phyloP scores from a whole-genome alignment of 2,888 invertebrate genomes.

The Orchesella flavescens region DNA sequence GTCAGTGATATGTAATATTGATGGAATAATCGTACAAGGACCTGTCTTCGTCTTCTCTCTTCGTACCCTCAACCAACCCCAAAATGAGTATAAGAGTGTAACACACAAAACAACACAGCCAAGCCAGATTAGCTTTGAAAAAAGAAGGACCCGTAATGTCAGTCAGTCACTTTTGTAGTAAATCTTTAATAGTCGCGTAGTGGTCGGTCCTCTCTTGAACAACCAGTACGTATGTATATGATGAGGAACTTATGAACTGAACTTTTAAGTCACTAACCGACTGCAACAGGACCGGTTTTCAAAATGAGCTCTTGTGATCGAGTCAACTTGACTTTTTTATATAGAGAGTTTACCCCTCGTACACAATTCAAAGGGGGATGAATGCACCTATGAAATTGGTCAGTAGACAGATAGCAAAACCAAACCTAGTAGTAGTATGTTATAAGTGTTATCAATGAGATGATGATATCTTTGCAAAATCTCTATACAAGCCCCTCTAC shows the following conservation, averaged over 20 bases:
- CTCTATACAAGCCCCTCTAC: constrained; percentile 1
- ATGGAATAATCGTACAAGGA: constrained; percentile 48
- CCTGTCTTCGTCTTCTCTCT: constrained; percentile 44
- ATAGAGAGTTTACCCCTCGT: constrained; percentile 7
- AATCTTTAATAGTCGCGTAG: constrained; percentile 28
- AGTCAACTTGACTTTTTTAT: constrained; percentile 57
- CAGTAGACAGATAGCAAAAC: too few relatives aligned
- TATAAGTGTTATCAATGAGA: too few relatives aligned
- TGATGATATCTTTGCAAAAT: constrained; percentile 31
- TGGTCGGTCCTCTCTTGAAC: constrained; percentile 43
- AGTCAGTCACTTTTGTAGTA: constrained; percentile 54
- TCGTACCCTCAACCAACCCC: constrained; percentile 53
- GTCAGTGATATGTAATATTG: constrained; percentile 48
- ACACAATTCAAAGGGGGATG: too few relatives aligned
- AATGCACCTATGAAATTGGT: too few relatives aligned
- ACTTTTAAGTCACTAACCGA: constrained; percentile 65
- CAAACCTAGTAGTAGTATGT: too few relatives aligned
- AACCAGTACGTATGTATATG: constrained; percentile 32
- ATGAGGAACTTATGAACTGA: constrained; percentile 59
- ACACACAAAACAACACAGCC: constrained; percentile 7
- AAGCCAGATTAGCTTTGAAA: neutral
- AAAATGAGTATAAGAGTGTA: constrained; percentile 16
- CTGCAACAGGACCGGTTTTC: constrained; percentile 63
- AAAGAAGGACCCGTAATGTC: constrained; percentile 60
- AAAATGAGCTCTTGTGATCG: constrained; percentile 57